Conservation (phyloP, 2,113 vertebrate genomes). For the Malaclemys terrapin region DNA sequence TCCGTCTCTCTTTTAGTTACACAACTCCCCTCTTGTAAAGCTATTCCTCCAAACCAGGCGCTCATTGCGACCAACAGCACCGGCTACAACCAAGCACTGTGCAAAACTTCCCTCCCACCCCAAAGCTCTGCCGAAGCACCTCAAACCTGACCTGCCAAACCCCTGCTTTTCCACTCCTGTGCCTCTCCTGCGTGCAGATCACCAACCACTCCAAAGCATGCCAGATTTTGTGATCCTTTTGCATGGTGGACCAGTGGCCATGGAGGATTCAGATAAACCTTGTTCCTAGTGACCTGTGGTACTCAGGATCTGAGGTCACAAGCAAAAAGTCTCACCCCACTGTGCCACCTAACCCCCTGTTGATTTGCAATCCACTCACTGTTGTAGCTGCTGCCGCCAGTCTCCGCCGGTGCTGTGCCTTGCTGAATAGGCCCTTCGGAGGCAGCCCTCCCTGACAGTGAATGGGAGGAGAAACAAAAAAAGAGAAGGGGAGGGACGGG, state of each 20-base stretch:
- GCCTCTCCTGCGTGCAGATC: constrained; percentile 18
- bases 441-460: constrained; percentile 78
- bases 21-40: not conserved
- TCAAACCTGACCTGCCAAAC: constrained; percentile 62
- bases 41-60: not conserved
- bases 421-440: constrained; percentile 74
- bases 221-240: not conserved
- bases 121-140: constrained; percentile 16
- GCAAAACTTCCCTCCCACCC: not conserved
- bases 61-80: not conserved
- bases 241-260: rapidly evolving
- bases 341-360: constrained; percentile 67
- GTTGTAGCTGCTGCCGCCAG: constrained; percentile 79
- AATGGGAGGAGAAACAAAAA: constrained; percentile 78
- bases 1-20: not conserved
- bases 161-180: constrained; percentile 34
- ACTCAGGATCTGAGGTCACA: not conserved
- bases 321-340: constrained; percentile 40
- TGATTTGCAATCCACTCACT: constrained; percentile 77
- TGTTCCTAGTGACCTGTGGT: constrained; percentile 9
- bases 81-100: not conserved
- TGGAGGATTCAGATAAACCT: not conserved
- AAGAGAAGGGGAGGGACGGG: constrained; percentile 45
- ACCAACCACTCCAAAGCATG: not conserved
- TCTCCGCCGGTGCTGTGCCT: constrained; percentile 76